Evolutionary conservation across 2,113 vertebrate genomes (phyloP), one percentile per base, ranked within the genome.

Genomic region (Cynoglossus semilaevis): DNA sequence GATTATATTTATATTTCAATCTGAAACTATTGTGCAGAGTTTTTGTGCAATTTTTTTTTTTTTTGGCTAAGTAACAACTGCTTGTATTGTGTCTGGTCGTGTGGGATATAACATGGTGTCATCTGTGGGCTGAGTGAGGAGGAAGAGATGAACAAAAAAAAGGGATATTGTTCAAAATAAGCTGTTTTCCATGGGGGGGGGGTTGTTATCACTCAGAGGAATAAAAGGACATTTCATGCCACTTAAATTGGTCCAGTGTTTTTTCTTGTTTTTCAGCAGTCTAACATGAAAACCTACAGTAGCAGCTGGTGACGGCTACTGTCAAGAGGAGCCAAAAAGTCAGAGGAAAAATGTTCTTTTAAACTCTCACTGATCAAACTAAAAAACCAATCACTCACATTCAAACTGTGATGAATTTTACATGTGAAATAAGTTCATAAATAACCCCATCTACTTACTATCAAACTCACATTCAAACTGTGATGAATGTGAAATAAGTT

Each of bases 181-280:
- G 69, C 70, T 63, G 66, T 70, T 78, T 84, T 83, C 83, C 78
- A 67, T 0, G 72, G 72, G 44, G 70, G 81, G 81, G 62, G 60
- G 72, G 62, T 59, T 54, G 64, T 54, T 66, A 64, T 67, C 66
- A 78, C 55, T 8, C 34, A 67, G 63, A 76, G 58, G 62, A 35
- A 85, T 74, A 81, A 85, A 71, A 66, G 73, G 59, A 67, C 61
- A 73, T 61, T 73, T 81, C 58, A 76, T 73, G 43, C 55, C 35
- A 71, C 69, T 61, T 58, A 57, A 77, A 65, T 55, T 17, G 37
- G 4, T 69, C 5, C 52, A 55, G 51, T 45, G 37, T 68, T 52
- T 13, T 69, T 68, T 64, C 5, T 36, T 43, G 51, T 55, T 36
- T 6, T 22, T 43, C 43, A 35, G 2, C 55, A 41, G 37, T 13